phyloP scores from a whole-genome alignment of 2,797 vertebrate genomes.

The Trematomus bernacchii region DNA sequence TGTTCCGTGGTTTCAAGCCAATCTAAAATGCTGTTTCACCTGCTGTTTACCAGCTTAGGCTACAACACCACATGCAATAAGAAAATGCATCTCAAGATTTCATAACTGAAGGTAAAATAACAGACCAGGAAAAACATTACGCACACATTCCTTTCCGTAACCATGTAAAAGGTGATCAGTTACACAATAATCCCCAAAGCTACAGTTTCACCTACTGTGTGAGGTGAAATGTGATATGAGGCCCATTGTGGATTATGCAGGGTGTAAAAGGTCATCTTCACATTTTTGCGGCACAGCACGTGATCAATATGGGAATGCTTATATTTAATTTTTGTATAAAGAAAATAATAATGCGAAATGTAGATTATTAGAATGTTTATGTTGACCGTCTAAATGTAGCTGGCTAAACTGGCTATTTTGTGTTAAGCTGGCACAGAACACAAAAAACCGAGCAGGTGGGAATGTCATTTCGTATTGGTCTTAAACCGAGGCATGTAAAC shows the following conservation, averaged over 20 bases:
- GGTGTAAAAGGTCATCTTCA: neutral
- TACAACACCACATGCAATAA: neutral
- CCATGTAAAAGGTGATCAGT: constrained; percentile 54
- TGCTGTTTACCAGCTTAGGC: constrained; percentile 30
- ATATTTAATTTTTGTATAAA: neutral
- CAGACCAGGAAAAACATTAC: constrained; percentile 15
- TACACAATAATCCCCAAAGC: constrained; percentile 59
- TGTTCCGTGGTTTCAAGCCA: constrained; percentile 18
- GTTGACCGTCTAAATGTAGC: neutral
- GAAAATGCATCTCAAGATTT: constrained; percentile 6
- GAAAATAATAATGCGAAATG: neutral
- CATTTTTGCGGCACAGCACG: neutral
- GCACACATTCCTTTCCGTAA: constrained; percentile 45
- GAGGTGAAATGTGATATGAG: constrained; percentile 21
- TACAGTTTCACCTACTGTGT: constrained; percentile 47
- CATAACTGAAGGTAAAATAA: neutral
- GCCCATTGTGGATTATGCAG: constrained; percentile 16
- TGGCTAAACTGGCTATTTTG: neutral
- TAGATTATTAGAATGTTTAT: neutral
- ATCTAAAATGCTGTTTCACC: constrained; percentile 35
- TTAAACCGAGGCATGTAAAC: neutral
- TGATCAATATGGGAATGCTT: neutral
- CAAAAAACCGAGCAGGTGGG: neutral
- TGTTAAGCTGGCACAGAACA: neutral
- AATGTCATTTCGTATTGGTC: neutral